Conservation (phyloP, 2,113 vertebrate genomes). For the Irena cyanogastra region DNA sequence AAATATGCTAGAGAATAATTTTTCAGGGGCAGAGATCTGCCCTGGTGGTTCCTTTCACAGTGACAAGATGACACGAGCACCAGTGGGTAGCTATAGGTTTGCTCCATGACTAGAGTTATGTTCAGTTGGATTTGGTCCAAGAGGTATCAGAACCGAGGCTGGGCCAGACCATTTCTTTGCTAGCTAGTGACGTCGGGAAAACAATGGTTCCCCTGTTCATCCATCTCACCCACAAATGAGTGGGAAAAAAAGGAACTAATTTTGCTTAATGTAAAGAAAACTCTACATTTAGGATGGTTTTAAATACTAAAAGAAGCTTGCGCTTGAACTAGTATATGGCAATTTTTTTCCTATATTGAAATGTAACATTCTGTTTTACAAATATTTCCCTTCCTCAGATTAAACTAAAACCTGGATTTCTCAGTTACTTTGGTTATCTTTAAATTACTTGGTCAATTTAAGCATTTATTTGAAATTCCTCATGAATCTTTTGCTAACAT, state of each 20-base stretch:
- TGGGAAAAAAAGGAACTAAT: accelerated
- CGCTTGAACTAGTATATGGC: neutral
- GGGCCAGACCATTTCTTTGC: neutral
- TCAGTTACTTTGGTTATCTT: neutral
- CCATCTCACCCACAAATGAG: neutral
- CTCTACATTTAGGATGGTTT: neutral
- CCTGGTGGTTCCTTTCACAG: neutral
- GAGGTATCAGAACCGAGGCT: neutral
- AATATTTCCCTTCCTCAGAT: neutral
- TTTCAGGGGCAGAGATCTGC: neutral
- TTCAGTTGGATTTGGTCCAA: neutral
- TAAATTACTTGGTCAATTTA: neutral
- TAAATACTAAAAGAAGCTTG: neutral
- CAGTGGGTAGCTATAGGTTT: neutral
- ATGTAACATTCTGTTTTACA: neutral
- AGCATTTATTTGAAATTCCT: neutral
- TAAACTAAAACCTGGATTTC: neutral
- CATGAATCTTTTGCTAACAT: neutral
- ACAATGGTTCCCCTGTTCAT: neutral
- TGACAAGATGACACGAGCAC: neutral
- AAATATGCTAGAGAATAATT: neutral
- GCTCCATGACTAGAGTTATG: neutral
- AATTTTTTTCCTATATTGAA: neutral
- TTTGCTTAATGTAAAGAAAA: neutral
- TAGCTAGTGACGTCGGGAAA: neutral